Base-by-base conservation (phyloP, 2,888 invertebrate species). In the Acronicta leporina region DNA sequence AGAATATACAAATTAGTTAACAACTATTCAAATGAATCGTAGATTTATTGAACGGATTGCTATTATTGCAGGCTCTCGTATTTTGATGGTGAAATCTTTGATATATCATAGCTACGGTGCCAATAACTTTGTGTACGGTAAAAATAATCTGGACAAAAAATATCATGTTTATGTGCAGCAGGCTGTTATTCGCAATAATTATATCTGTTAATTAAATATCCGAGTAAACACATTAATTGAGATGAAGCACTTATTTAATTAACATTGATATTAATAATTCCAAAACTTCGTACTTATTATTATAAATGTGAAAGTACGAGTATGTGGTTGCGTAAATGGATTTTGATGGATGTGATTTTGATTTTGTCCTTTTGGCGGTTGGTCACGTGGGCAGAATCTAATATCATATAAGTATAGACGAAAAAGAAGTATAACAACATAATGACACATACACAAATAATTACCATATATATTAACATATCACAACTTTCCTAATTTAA, bases 1-100 rank as follows among this genome's bases (percentile, higher is more conserved):
- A 70, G 82, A 83, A 83, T 84, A 85, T 82, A 87, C 85, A 87
- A 85, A 86, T 85, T 82, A 83, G 81, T 86, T 83, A 73, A 80
- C 75, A 77, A 77, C 74, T 82, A 74, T 79, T 73, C 72, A 79
- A 79, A 77, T 75, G 73, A 75, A 79, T 80, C 67, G 73, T 77
- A 79, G 84, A 86, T 85, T 84, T 86, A 84, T 84, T 77, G 74
- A 41, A 33, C 46, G 56, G 64, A 65, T 66, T 64, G 60, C 35
- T 63, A 52, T 47, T 57, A 51, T 63, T 46, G 47, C 45, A 50
- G 44, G 25, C 55, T 56, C 38, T 65, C 15, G 54, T 61, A 60
- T 55, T 59, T 63, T 63, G 45, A 66, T 51, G 48, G 46, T 59
- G 48, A 16, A 40, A 63, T 5, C 4, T 41, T 68, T 50, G 45